phyloP scores from a whole-genome alignment of 2,113 vertebrate species.

The Phrynosoma platyrhinos region DNA sequence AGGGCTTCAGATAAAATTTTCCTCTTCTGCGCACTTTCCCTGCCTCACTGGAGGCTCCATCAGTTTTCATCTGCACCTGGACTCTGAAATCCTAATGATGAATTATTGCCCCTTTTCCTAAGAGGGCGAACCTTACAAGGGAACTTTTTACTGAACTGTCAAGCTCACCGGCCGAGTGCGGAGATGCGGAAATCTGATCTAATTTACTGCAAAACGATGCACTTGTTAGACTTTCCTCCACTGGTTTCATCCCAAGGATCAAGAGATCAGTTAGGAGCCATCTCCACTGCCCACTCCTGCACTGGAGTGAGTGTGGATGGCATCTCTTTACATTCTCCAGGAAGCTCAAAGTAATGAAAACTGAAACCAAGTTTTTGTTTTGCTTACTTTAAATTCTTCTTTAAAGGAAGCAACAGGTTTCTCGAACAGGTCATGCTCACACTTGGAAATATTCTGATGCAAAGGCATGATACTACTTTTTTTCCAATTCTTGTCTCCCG shows the following conservation, averaged over 20 bases:
- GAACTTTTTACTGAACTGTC: constrained; percentile 89
- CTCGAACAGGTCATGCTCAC: background rate
- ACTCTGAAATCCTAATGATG: constrained; percentile 99
- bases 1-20: constrained; percentile 94
- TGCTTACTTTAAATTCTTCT: constrained; percentile 9
- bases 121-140: constrained; percentile 86
- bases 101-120: constrained; percentile 93
- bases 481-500: background rate
- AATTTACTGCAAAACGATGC: constrained; percentile 86
- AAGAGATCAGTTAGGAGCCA: constrained; percentile 72
- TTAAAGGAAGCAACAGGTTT: background rate
- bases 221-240: constrained; percentile 79
- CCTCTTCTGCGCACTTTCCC: constrained; percentile 85
- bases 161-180: constrained; percentile 83
- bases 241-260: constrained; percentile 73
- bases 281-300: constrained; percentile 44
- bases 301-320: background rate
- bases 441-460: background rate
- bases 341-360: constrained; percentile 32
- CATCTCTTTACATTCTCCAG: constrained; percentile 1
- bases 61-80: constrained; percentile 97
- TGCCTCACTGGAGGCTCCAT: constrained; percentile 92
- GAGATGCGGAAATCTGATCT: constrained; percentile 85
- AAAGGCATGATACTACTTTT: background rate
- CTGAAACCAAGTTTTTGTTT: constrained; percentile 33